Base-by-base conservation (phyloP, 2,797 vertebrate genomes). In the Pangasius djambal region DNA sequence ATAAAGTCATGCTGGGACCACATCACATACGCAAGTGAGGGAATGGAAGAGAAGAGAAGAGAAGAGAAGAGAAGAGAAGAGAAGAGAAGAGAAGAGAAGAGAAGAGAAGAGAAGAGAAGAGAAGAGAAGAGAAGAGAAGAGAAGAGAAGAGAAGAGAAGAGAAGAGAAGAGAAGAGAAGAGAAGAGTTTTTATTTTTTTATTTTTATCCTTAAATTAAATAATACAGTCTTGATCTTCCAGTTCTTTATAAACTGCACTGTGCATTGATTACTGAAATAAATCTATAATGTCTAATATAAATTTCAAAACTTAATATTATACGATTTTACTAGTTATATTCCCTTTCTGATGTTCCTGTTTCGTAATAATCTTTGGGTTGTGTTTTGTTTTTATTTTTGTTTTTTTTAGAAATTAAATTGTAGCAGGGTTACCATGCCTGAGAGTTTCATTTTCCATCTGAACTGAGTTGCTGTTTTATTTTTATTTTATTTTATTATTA, bases 1-100 rank as follows among this genome's bases (percentile, higher is more conserved):
- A 98, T 95, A 99, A 98, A 95, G 97, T 99, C 92, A 97, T 99
- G 94, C 96, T 99, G 91, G 97, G 98, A 37, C 96, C 96, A 52
- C 97, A 97, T 86, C 94, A 95, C 67, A 94, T 94, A 74, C 95
- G 95, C 96, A 94, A 93, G 94, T 87, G 87, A 89, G 59, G 13
- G 69, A 57, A 0, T 8, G 6, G 83, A 34, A 22, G 44, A 12
- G 48, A 6, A 18, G 40, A 2, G 63, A n/a, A 50, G 28, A 1
- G 34, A 18, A 12, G 25, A 8, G 31, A 28, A n/a, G 15, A 3
- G 8, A 25, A n/a, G 48, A 8, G 50, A 25, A 8, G 37, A 67
- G 40, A 28, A 7, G 12, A 34, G 44, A 44, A 13, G 1, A 50
- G 74, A 15, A 50, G 70, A 37, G 3, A 44, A 6, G 0, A 6